Percentiles rank a stretch among this genome's conserved stretches.
These are phyloP conservation scores for Umimayanthus kanabou DNA, from an alignment of 92 coral and sea anemone genomes.

Conservation along the genomic window DNA sequence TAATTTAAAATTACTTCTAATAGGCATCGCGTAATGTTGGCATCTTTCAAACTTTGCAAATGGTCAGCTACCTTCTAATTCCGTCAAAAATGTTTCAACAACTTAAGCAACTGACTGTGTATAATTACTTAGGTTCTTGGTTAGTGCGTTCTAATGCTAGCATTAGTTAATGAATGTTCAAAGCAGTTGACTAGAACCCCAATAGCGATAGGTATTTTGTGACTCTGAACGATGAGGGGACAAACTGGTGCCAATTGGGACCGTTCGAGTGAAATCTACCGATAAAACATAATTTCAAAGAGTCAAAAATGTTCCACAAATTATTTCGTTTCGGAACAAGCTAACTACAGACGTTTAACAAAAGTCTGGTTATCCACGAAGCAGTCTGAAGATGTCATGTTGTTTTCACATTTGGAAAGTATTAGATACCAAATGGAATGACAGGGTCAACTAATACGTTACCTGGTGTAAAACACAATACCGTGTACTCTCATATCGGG, in stretches of 20 bases:
- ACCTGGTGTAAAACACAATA: constrained; percentile 43
- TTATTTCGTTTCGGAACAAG: not conserved
- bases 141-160: not conserved
- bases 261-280: not conserved
- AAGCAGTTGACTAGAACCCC: not conserved
- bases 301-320: not conserved
- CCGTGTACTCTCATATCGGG: constrained; percentile 43
- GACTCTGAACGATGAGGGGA: not conserved
- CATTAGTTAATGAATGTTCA: too few species aligned
- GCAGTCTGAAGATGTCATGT: not conserved
- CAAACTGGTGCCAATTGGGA: not conserved
- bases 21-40: not conserved
- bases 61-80: not conserved
- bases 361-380: too few species aligned
- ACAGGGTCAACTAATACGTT: not conserved
- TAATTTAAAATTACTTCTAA: too few species aligned
- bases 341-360: too few species aligned
- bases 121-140: too few species aligned
- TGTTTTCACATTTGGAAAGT: not conserved
- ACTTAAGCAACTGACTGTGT: not conserved
- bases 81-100: not conserved
- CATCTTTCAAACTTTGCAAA: not conserved
- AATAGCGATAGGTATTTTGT: not conserved
- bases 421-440: not conserved
- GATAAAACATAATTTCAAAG: not conserved